phyloP scores from a whole-genome alignment of 2,888 invertebrate genomes.

The Acrocyrtus sp. region DNA sequence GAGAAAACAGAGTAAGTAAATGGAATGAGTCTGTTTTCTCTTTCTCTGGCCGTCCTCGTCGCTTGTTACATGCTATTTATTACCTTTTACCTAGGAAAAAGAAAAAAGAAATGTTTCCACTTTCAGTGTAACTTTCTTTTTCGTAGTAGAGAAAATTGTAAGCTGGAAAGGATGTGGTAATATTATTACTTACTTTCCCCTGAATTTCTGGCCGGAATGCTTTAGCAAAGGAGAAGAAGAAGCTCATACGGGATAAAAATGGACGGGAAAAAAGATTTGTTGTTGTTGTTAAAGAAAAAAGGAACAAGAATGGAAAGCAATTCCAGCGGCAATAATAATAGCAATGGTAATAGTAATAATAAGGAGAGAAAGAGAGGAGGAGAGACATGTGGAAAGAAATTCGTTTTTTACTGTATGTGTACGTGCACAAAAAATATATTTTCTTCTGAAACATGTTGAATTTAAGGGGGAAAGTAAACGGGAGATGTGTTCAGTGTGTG shows the following conservation, averaged over 20 bases:
- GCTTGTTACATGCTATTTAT: not conserved
- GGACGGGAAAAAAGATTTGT: not conserved
- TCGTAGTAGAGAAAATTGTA: too few relatives aligned
- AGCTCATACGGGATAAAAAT: not conserved
- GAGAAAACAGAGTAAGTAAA: too few relatives aligned
- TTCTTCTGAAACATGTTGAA: not conserved
- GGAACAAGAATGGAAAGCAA: not conserved
- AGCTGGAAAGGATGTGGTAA: not conserved
- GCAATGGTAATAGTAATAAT: not conserved
- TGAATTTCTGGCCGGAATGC: not conserved
- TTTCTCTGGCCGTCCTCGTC: not conserved
- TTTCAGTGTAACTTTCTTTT: too few relatives aligned
- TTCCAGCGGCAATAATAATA: not conserved
- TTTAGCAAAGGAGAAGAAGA: not conserved
- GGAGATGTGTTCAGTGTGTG: too few relatives aligned
- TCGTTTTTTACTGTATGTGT: too few relatives aligned
- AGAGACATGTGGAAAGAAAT: not conserved
- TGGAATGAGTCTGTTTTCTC: constrained; percentile 2
- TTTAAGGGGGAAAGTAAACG: not conserved
- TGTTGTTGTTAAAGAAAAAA: not conserved
- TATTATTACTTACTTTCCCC: not conserved
- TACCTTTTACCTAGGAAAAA: too few relatives aligned
- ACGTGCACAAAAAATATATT: too few relatives aligned
- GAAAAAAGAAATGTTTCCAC: too few relatives aligned
- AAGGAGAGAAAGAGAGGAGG: too few relatives aligned